phyloP scores from a whole-genome alignment of 2,888 invertebrate genomes.

The Cephus runcator region DNA sequence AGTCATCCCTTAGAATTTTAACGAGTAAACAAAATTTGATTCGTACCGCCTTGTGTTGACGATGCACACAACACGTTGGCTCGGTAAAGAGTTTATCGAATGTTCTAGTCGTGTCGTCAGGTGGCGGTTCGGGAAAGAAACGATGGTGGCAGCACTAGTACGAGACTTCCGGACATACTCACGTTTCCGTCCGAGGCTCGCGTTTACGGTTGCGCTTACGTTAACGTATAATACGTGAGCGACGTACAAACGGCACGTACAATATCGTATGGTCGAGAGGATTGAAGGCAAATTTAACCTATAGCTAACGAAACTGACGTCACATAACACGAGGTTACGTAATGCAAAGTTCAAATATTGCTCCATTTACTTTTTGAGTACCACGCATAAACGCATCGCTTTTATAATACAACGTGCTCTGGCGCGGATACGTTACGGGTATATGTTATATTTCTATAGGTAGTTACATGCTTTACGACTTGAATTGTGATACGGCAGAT shows the following conservation, averaged over 20 bases:
- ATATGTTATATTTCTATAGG: too few species aligned
- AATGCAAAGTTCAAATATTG: not conserved
- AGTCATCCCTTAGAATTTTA: not conserved
- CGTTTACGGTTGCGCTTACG: constrained; percentile 27
- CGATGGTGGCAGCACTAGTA: constrained; percentile 5
- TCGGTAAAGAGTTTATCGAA: not conserved
- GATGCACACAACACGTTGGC: not conserved
- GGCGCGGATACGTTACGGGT: not conserved
- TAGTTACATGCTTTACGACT: not conserved
- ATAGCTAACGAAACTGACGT: not conserved
- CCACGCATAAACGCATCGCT: not conserved
- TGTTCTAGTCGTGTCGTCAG: not conserved
- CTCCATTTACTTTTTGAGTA: not conserved
- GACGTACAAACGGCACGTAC: constrained; percentile 22
- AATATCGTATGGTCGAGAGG: constrained; percentile 15
- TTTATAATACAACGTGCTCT: not conserved
- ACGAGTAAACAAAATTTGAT: not conserved
- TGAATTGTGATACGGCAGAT: not conserved
- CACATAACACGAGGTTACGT: not conserved
- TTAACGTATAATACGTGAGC: constrained; percentile 32
- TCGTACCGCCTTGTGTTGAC: not conserved
- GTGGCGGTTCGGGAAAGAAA: not conserved
- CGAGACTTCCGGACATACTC: constrained; percentile 17
- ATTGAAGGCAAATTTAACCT: not conserved
- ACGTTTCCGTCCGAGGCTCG: constrained; percentile 21